Percentiles rank a stretch among this genome's conserved stretches.
Evolutionary conservation across 1,140 invertebrate genomes (phyloP).

Genomic region (Caerostris darwini): DNA sequence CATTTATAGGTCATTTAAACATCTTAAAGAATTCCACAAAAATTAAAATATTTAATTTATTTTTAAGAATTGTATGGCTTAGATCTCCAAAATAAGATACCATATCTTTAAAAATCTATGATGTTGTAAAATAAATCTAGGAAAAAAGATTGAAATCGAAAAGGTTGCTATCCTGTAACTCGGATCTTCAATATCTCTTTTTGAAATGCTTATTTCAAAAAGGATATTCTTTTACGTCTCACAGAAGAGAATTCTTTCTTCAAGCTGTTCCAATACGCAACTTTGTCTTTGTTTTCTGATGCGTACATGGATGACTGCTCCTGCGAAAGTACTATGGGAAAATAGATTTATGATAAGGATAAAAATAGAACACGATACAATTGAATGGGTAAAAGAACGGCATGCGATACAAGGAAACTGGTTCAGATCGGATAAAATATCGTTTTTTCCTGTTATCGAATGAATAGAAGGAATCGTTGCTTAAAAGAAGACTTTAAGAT

Average conservation of each 20-base stretch:
- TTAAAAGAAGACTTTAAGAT: too few relatives aligned
- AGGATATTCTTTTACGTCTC: neutral
- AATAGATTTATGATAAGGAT: neutral
- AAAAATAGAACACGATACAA: constrained; percentile 5
- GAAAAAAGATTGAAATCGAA: too few relatives aligned
- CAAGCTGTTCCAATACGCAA: neutral
- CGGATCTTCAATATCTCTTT: too few relatives aligned
- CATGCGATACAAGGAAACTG: neutral
- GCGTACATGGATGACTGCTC: neutral
- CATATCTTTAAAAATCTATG: too few relatives aligned
- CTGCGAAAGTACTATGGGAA: neutral
- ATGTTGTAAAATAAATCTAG: too few relatives aligned
- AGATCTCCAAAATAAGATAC: too few relatives aligned
- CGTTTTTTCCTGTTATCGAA: neutral
- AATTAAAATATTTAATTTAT: too few relatives aligned
- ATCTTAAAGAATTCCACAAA: too few relatives aligned
- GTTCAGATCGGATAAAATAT: neutral
- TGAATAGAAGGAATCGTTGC: too few relatives aligned
- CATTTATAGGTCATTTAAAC: too few relatives aligned
- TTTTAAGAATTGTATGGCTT: too few relatives aligned
- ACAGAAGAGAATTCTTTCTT: neutral
- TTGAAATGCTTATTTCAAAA: neutral
- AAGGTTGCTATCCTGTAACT: too few relatives aligned
- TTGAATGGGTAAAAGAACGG: neutral
- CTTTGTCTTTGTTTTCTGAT: neutral